Percentiles rank a stretch among this genome's conserved stretches.
phyloP scores from a whole-genome alignment of 2,113 vertebrate genomes.

The Malurus cyaneus region DNA sequence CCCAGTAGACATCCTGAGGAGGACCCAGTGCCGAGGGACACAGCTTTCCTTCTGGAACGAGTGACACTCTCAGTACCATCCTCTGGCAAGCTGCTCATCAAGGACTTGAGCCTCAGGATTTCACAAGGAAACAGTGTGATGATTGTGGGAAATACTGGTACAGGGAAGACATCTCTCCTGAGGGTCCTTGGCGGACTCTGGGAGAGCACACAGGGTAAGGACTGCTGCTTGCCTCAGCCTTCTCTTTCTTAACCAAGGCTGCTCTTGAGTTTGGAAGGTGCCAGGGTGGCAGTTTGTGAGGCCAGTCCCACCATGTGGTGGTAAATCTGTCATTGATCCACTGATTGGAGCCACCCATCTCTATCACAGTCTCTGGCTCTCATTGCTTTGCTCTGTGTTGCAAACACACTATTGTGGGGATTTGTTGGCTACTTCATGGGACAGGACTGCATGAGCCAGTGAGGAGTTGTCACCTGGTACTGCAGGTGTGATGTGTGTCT shows the following conservation, averaged over 20 bases:
- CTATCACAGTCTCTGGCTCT: not conserved
- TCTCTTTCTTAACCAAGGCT: not conserved
- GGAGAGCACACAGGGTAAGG: constrained; percentile 83
- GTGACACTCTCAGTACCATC: constrained; percentile 82
- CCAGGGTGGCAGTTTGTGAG: not conserved
- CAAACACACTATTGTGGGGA: not conserved
- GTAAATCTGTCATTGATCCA: not conserved
- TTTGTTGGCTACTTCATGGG: not conserved
- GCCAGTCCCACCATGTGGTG: not conserved
- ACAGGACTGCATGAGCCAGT: not conserved
- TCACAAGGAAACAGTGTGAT: constrained; percentile 85
- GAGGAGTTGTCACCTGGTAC: not conserved
- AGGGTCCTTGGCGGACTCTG: constrained; percentile 90
- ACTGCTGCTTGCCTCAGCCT: not conserved
- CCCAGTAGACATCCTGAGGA: constrained; percentile 61
- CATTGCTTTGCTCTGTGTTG: not conserved
- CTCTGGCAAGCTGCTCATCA: constrained; percentile 85
- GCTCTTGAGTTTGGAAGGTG: not conserved
- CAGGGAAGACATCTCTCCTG: constrained; percentile 92
- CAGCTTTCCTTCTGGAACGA: constrained; percentile 84
- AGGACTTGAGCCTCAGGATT: constrained; percentile 87
- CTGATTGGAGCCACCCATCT: not conserved
- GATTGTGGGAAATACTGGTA: constrained; percentile 93
- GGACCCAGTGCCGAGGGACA: constrained; percentile 65
- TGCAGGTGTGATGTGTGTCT: not conserved